Conservation (phyloP, 2,797 vertebrate genomes). For the Cephalopachus bancanus region DNA sequence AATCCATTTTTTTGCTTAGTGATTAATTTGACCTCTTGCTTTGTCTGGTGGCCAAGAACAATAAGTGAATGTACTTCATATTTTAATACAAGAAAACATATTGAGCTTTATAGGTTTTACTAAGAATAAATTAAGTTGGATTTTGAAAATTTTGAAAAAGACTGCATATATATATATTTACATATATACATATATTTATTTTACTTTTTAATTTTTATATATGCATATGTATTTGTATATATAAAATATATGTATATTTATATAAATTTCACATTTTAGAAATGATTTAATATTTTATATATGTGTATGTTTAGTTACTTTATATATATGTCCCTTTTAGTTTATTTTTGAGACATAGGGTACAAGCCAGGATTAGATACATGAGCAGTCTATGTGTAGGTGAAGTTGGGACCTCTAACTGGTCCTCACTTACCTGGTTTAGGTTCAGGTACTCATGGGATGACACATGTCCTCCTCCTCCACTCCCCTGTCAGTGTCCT, state of each 20-base stretch:
- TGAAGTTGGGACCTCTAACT: too few relatives aligned
- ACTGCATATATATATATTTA: not conserved
- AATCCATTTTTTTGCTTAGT: not conserved
- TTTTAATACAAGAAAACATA: slow-evolving; percentile 20
- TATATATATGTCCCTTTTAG: not conserved
- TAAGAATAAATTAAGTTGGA: not conserved
- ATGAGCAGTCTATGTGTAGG: too few relatives aligned
- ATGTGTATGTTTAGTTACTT: not conserved
- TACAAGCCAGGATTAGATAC: too few relatives aligned
- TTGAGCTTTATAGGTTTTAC: slow-evolving; percentile 37
- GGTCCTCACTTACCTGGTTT: too few relatives aligned
- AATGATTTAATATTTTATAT: not conserved
- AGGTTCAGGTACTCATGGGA: too few relatives aligned
- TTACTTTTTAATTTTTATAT: not conserved
- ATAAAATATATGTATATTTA: not conserved
- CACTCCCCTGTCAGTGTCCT: too few relatives aligned
- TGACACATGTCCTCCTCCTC: too few relatives aligned
- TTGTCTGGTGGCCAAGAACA: slow-evolving; percentile 14
- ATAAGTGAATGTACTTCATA: not conserved
- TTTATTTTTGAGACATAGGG: too few relatives aligned
- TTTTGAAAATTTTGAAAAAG: slow-evolving; percentile 10
- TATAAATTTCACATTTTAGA: not conserved
- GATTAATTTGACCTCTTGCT: slow-evolving; percentile 18
- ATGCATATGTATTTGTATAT: not conserved
- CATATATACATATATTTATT: not conserved